These are phyloP conservation scores for Hyperoodon ampullatus DNA, from an alignment of 2,113 vertebrate genomes.

Conservation along the genomic window DNA sequence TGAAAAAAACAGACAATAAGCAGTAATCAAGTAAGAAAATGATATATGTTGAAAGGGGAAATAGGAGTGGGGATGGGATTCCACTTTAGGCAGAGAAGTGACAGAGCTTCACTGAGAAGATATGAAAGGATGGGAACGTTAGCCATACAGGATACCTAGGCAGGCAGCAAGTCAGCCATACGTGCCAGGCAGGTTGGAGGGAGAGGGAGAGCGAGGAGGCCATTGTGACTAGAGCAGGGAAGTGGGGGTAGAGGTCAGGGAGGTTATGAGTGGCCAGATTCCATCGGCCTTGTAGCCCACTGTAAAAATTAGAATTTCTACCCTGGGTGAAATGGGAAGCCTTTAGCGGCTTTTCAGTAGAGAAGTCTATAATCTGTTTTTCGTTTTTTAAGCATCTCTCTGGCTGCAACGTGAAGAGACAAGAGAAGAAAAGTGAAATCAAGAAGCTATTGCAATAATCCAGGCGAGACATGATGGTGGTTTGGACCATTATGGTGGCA, in stretches of 20 bases:
- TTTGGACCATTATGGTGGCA: neutral
- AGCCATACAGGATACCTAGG: neutral
- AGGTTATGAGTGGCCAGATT: neutral
- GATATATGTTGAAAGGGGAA: neutral
- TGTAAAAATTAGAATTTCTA: neutral
- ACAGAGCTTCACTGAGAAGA: neutral
- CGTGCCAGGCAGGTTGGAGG: neutral
- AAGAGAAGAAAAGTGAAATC: neutral
- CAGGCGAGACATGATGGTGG: neutral
- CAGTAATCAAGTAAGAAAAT: neutral
- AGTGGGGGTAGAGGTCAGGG: neutral
- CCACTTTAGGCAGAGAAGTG: neutral
- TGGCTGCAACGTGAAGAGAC: neutral
- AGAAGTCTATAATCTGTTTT: neutral
- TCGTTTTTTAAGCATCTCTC: neutral
- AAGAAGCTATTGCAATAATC: neutral
- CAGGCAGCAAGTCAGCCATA: neutral
- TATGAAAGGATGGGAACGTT: neutral
- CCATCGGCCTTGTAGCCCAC: neutral
- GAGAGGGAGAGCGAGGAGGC: neutral
- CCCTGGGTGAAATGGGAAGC: neutral
- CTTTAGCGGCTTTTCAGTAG: neutral
- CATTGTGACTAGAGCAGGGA: neutral
- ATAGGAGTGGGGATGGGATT: neutral
- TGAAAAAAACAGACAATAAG: neutral